These are phyloP conservation scores for Rhinolophus sinicus DNA, from an alignment of 2,113 vertebrate genomes.

Conservation along the genomic window DNA sequence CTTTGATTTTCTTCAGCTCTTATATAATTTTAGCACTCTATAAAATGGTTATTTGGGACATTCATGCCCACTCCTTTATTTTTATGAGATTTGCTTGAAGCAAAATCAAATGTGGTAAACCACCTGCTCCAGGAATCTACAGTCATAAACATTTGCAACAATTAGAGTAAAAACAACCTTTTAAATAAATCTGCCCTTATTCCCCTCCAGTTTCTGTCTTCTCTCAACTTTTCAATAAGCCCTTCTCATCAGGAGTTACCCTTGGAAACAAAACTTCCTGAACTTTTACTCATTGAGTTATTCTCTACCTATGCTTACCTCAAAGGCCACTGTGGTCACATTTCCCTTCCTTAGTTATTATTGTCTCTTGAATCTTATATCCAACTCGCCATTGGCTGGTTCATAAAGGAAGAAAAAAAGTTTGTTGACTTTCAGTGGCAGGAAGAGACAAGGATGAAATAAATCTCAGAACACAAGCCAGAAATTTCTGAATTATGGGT, in stretches of 20 bases:
- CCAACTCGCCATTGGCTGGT: background rate
- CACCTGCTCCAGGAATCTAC: background rate
- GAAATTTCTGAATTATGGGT: background rate
- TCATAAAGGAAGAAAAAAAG: background rate
- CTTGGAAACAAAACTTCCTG: background rate
- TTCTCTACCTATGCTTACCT: background rate
- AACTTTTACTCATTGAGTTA: background rate
- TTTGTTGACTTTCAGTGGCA: background rate
- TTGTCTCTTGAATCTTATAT: background rate
- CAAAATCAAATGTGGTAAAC: background rate
- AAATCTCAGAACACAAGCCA: background rate
- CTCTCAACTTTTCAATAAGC: background rate
- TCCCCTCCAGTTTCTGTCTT: background rate
- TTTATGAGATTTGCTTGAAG: background rate
- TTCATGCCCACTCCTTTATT: background rate
- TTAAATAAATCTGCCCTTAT: background rate
- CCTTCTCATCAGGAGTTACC: background rate
- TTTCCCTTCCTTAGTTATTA: background rate
- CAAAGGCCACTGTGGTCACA: background rate
- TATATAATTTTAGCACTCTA: background rate
- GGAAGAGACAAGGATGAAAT: background rate
- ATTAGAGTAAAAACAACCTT: background rate
- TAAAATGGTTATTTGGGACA: background rate
- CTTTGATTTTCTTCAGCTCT: background rate
- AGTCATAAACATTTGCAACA: background rate